Conservation (phyloP, 2,888 invertebrate genomes). For the Hypselothyrea guttata region DNA sequence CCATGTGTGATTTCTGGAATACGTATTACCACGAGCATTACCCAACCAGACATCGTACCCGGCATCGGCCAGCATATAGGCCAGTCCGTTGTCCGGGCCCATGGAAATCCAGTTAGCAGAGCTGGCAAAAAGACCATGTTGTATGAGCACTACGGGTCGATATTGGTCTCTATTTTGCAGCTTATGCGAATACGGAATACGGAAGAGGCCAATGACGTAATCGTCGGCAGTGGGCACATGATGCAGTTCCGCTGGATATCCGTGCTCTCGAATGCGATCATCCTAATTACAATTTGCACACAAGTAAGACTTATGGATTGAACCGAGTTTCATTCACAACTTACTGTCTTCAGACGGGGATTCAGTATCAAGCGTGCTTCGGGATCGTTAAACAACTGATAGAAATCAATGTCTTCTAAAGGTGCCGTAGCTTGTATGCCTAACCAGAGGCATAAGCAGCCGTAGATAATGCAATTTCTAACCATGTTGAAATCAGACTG, state of each 20-base stretch:
- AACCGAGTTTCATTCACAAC: no score
- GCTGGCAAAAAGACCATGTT: slow-evolving; percentile 81
- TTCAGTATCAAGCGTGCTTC: no score
- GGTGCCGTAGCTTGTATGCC: no score
- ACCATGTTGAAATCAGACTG: no score
- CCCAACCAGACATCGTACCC: slow-evolving; percentile 81
- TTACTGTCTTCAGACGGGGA: no score
- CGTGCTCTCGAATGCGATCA: slow-evolving; percentile 77
- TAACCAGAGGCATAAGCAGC: no score
- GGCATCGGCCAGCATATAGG: slow-evolving; percentile 72
- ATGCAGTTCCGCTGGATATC: slow-evolving; percentile 88
- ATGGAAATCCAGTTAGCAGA: slow-evolving; percentile 71
- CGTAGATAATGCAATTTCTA: no score
- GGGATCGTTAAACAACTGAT: no score
- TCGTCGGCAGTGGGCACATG: slow-evolving; percentile 68
- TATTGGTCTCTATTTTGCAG: slow-evolving; percentile 46
- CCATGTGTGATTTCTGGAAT: slow-evolving; percentile 50
- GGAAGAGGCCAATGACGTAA: slow-evolving; percentile 69
- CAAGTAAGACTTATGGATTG: no score
- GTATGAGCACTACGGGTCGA: slow-evolving; percentile 82
- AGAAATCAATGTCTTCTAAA: no score
- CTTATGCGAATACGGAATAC: slow-evolving; percentile 71
- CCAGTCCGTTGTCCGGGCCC: slow-evolving; percentile 67
- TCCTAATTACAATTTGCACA: no score
- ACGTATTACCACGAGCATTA: slow-evolving; percentile 73